phyloP scores from a whole-genome alignment of 2,797 vertebrate species.

The Threskiornis aethiopicus region DNA sequence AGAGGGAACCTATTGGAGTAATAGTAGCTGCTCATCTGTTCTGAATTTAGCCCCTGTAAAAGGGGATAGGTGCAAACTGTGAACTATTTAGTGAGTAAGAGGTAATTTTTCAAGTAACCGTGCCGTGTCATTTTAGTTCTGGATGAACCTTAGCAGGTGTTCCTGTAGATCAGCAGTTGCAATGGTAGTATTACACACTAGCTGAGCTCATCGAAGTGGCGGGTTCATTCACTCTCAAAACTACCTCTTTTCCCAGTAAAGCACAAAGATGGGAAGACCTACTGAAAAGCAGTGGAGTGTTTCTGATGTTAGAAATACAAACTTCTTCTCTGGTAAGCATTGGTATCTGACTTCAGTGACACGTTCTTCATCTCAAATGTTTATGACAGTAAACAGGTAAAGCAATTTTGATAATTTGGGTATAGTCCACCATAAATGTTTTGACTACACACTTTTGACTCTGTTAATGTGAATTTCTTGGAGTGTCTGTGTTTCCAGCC shows the following conservation, averaged over 20 bases:
- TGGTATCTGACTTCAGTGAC: slow-evolving; percentile 10
- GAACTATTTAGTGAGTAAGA: background rate
- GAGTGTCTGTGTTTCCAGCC: background rate
- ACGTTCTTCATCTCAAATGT: background rate
- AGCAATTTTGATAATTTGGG: background rate
- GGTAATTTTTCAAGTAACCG: background rate
- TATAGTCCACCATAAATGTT: background rate
- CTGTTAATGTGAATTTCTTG: slow-evolving; percentile 12
- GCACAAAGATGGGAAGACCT: slow-evolving; percentile 68
- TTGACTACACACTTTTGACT: background rate
- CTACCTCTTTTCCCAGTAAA: slow-evolving; percentile 75
- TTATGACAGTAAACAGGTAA: slow-evolving; percentile 25
- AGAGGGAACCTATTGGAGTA: background rate
- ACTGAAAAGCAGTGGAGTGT: slow-evolving; percentile 16
- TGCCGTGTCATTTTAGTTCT: background rate
- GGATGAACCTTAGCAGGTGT: background rate
- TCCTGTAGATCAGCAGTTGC: slow-evolving; percentile 1
- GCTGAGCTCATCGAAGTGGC: background rate
- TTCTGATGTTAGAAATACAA: slow-evolving; percentile 39
- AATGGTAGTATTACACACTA: background rate
- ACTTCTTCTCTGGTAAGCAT: background rate
- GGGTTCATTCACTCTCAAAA: slow-evolving; percentile 26
- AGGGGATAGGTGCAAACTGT: background rate
- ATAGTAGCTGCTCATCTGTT: background rate
- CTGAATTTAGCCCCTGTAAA: background rate